These are phyloP conservation scores for Mellivora capensis DNA, from an alignment of 2,113 vertebrate species.

Conservation along the genomic window DNA sequence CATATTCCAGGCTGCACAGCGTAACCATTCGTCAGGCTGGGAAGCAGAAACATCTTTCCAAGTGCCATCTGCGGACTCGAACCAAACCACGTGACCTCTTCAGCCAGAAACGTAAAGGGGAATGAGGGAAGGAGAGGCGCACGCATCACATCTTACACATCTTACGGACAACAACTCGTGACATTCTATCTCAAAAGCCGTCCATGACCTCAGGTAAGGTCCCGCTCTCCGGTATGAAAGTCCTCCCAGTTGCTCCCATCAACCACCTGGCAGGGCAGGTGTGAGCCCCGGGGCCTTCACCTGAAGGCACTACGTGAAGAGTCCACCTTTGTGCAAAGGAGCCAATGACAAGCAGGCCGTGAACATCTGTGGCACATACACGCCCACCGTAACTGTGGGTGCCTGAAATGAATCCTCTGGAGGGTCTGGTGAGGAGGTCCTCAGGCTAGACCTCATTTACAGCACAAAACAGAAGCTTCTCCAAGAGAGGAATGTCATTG, in stretches of 20 bases:
- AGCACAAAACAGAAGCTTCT: not conserved
- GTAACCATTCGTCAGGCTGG: not conserved
- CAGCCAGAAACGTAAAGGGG: not conserved
- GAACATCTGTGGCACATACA: not conserved
- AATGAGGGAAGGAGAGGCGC: not conserved
- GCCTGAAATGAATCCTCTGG: not conserved
- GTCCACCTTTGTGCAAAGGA: not conserved
- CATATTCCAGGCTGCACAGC: not conserved
- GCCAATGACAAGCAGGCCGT: not conserved
- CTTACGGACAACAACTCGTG: not conserved
- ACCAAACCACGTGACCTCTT: not conserved
- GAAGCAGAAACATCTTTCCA: not conserved
- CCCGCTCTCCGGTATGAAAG: not conserved
- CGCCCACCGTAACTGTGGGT: not conserved
- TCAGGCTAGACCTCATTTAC: not conserved
- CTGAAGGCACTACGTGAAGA: too few species aligned
- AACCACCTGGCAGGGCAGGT: not conserved
- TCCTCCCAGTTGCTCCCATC: not conserved
- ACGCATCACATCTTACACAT: not conserved
- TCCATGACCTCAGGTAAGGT: not conserved
- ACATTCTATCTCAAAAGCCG: too few species aligned
- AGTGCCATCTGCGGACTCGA: not conserved
- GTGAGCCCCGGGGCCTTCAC: fast-evolving
- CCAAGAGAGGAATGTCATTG: not conserved
- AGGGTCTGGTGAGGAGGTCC: not conserved